These are phyloP conservation scores for Diarsia brunnea DNA, from an alignment of 2,888 invertebrate genomes.

Conservation along the genomic window DNA sequence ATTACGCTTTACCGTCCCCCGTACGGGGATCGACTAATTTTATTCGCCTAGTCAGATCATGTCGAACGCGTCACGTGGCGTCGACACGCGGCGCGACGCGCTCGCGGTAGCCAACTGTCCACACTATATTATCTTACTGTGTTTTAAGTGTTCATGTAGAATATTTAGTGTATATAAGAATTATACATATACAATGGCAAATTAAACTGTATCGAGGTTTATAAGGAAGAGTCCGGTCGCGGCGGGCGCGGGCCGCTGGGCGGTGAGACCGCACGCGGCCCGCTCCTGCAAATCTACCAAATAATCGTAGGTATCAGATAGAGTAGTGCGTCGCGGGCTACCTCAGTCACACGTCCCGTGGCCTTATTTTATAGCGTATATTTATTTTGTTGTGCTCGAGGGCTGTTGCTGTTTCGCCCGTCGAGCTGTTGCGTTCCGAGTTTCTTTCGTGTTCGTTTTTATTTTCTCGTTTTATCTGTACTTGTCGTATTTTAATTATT, in stretches of 20 bases:
- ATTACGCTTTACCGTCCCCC: slow-evolving; percentile 85
- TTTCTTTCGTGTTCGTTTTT: slow-evolving; percentile 88
- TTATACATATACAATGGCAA: slow-evolving; percentile 83
- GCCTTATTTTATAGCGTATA: slow-evolving; percentile 86
- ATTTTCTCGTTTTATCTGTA: slow-evolving; percentile 84
- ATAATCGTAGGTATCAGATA: slow-evolving; percentile 76
- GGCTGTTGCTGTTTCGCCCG: slow-evolving; percentile 89
- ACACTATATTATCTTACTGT: slow-evolving; percentile 86
- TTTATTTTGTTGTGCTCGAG: slow-evolving; percentile 89
- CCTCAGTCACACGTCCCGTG: slow-evolving; percentile 90
- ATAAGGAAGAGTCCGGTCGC: slow-evolving; percentile 68
- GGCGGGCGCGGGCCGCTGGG: slow-evolving; percentile 66
- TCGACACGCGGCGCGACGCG: slow-evolving; percentile 73
- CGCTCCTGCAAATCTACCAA: slow-evolving; percentile 71
- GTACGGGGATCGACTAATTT: slow-evolving; percentile 81
- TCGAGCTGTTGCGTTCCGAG: slow-evolving; percentile 87
- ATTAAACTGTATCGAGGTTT: slow-evolving; percentile 69
- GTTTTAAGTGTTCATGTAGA: slow-evolving; percentile 89
- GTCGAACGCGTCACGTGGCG: slow-evolving; percentile 78
- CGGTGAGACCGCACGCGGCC: slow-evolving; percentile 68
- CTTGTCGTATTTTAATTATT: slow-evolving; percentile 87
- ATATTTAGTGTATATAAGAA: slow-evolving; percentile 88
- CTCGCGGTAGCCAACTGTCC: slow-evolving; percentile 85
- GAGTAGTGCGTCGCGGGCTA: slow-evolving; percentile 88
- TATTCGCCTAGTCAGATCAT: slow-evolving; percentile 88